Conservation (phyloP, 1,140 invertebrate genomes). For the Lethrus apterus region DNA sequence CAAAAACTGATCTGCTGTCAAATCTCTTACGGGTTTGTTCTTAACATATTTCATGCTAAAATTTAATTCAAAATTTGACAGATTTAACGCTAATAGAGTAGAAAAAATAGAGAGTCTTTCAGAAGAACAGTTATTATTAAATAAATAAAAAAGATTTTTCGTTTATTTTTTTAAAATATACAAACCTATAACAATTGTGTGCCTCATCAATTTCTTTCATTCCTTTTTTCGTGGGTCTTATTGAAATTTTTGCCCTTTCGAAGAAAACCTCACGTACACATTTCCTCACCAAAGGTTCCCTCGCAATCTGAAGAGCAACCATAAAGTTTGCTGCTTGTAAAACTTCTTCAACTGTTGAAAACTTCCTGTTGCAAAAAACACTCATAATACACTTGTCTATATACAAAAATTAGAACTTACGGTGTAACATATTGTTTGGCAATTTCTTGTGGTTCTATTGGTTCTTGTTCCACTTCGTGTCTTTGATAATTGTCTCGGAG, state of each 20-base stretch:
- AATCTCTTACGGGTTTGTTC: constrained; percentile 87
- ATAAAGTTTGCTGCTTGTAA: constrained; percentile 86
- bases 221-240: constrained; percentile 84
- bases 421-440: constrained; percentile 60
- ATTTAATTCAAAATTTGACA: too few species aligned
- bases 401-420: constrained; percentile 17
- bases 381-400: neutral
- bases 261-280: constrained; percentile 84
- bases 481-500: constrained; percentile 91
- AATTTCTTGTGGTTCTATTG: constrained; percentile 68
- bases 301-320: constrained; percentile 87
- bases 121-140: too few species aligned
- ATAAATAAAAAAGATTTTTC: neutral
- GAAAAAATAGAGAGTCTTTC: too few species aligned
- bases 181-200: constrained; percentile 74
- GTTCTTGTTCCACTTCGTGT: constrained; percentile 93
- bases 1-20: constrained; percentile 86
- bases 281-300: constrained; percentile 83
- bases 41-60: constrained; percentile 87
- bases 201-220: constrained; percentile 91
- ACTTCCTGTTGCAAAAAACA: constrained; percentile 40
- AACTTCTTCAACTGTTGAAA: constrained; percentile 64
- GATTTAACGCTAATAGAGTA: too few species aligned
- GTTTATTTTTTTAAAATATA: constrained; percentile 18
- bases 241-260: constrained; percentile 77